Evolutionary conservation across 2,888 invertebrate genomes (phyloP).

Genomic region (Bimastos eiseni): DNA sequence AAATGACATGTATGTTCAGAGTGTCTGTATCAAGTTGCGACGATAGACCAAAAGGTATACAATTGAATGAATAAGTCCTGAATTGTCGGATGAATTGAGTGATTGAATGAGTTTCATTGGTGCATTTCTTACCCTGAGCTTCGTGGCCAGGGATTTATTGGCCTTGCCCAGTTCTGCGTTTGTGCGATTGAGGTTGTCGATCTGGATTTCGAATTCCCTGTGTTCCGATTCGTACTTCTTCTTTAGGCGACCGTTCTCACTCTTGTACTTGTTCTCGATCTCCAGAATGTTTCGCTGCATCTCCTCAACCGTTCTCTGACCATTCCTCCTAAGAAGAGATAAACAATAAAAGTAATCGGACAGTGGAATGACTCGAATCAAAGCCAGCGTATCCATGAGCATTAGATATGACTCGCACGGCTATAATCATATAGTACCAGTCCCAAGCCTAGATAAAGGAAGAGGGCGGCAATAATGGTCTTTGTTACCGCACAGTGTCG

Average conservation of each 20-base stretch:
- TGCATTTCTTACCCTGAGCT: slow-evolving; percentile 71
- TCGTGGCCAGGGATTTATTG: slow-evolving; percentile 94
- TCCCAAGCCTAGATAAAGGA: too few relatives aligned
- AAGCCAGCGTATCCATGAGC: too few relatives aligned
- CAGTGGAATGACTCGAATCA: too few relatives aligned
- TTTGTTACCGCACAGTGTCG: too few relatives aligned
- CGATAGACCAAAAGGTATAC: too few relatives aligned
- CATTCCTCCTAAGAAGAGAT: slow-evolving; percentile 53
- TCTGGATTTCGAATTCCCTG: slow-evolving; percentile 56
- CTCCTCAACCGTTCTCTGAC: slow-evolving; percentile 61
- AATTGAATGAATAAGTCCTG: background rate
- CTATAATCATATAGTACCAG: too few relatives aligned
- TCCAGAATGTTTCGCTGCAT: slow-evolving; percentile 61
- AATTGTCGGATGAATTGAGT: background rate
- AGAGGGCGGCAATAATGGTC: too few relatives aligned
- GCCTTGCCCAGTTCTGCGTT: slow-evolving; percentile 79
- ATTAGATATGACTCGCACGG: too few relatives aligned
- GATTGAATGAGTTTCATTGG: background rate
- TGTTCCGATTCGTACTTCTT: slow-evolving; percentile 62
- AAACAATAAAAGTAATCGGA: background rate
- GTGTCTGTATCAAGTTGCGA: too few relatives aligned
- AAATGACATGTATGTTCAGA: too few relatives aligned
- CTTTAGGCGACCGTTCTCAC: slow-evolving; percentile 60
- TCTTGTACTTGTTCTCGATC: slow-evolving; percentile 62
- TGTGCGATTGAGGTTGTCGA: slow-evolving; percentile 46